Conservation (phyloP, 2,888 invertebrate genomes). For the Griposia aprilina region DNA sequence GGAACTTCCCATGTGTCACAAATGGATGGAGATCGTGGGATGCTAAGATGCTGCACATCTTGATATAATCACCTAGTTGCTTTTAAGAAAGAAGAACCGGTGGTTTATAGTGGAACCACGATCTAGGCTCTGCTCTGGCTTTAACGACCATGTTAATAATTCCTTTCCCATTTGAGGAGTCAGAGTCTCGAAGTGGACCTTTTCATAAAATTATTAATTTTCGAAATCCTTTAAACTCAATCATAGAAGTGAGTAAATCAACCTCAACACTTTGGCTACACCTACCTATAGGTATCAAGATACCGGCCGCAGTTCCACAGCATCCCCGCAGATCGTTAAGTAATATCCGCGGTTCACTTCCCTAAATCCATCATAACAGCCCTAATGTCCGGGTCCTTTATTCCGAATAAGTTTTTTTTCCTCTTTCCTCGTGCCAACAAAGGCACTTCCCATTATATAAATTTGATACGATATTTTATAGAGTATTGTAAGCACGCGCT, state of each 20-base stretch:
- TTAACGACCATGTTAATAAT: too few species aligned
- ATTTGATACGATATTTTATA: constrained; percentile 88
- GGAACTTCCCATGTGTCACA: neutral
- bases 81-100: too few species aligned
- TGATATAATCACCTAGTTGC: neutral
- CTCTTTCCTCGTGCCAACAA: constrained; percentile 81
- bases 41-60: neutral
- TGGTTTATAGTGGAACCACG: neutral
- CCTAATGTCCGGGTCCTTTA: constrained; percentile 77
- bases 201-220: neutral
- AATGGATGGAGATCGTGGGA: too few species aligned
- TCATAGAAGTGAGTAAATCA: neutral
- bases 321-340: constrained; percentile 53
- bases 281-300: neutral
- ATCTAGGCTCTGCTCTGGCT: neutral
- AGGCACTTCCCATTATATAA: constrained; percentile 86
- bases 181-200: neutral
- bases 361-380: constrained; percentile 76
- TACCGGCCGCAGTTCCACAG: constrained; percentile 12
- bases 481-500: constrained; percentile 86
- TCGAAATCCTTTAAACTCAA: neutral
- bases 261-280: neutral
- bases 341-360: constrained; percentile 63
- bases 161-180: too few species aligned
- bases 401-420: constrained; percentile 80